Conservation (phyloP, 2,797 vertebrate genomes). For the Halcyon badia region DNA sequence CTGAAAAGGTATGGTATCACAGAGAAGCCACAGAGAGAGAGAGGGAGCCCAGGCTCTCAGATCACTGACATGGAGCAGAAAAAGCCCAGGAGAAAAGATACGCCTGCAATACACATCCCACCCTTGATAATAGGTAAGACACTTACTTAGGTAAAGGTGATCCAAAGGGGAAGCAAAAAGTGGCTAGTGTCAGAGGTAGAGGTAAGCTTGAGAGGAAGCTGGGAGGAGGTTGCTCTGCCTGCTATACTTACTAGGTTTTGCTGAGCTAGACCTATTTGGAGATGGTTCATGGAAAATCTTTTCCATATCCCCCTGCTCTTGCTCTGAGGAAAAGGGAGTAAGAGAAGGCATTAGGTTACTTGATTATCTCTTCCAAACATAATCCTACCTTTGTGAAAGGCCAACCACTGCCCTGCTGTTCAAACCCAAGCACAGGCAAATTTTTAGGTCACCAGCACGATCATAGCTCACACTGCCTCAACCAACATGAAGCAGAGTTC, state of each 20-base stretch:
- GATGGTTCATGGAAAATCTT: background rate
- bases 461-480: background rate
- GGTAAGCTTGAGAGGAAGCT: background rate
- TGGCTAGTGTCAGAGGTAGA: background rate
- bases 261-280: background rate
- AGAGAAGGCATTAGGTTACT: background rate
- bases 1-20: constrained; percentile 77
- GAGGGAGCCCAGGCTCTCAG: constrained; percentile 65
- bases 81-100: constrained; percentile 93
- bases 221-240: background rate
- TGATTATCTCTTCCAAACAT: background rate
- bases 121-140: constrained; percentile 88
- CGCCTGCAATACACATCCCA: constrained; percentile 86
- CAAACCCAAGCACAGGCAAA: background rate
- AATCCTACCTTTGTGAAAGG: background rate
- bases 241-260: background rate
- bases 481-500: background rate
- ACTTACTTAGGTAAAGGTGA: background rate
- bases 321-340: background rate
- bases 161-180: background rate
- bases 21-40: constrained; percentile 75
- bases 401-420: background rate
- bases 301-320: background rate
- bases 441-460: background rate
- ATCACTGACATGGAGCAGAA: constrained; percentile 82